phyloP scores from a whole-genome alignment of 30 jellyfish, hydroid and myxozoan genomes.

The Sanderia malayensis region DNA sequence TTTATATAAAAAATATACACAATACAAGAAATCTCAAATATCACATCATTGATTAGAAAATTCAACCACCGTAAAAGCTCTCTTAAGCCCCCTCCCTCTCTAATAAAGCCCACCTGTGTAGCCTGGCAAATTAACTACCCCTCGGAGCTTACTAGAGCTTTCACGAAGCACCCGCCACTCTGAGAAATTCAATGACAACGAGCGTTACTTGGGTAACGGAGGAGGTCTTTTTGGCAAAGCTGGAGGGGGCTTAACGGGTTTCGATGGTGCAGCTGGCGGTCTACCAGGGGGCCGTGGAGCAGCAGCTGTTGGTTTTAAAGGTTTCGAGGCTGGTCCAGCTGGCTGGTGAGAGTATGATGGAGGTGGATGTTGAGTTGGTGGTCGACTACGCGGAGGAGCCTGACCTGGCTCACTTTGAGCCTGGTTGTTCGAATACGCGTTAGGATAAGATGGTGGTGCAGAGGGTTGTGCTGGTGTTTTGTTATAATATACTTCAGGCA shows the following conservation, averaged over 20 bases:
- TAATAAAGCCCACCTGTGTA: neutral
- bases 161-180: neutral
- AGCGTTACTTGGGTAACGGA: neutral
- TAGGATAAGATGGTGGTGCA: neutral
- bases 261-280: slow-evolving; percentile 27
- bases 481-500: neutral
- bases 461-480: slow-evolving; percentile 7
- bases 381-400: neutral
- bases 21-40: too few species aligned
- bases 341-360: neutral
- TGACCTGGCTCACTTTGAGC: neutral
- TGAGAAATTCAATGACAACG: neutral
- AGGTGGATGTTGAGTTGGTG: neutral
- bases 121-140: neutral
- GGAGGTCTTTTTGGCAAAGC: slow-evolving; percentile 39
- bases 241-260: slow-evolving; percentile 49
- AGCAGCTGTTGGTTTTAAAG: neutral
- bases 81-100: too few species aligned
- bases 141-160: neutral
- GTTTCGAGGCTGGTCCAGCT: neutral
- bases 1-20: too few species aligned
- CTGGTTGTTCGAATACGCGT: neutral
- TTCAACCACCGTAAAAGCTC: too few species aligned
- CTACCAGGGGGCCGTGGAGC: slow-evolving; percentile 51
- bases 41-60: too few species aligned